Conservation (phyloP, 1,140 invertebrate genomes). For the Andrena cerasifolii region DNA sequence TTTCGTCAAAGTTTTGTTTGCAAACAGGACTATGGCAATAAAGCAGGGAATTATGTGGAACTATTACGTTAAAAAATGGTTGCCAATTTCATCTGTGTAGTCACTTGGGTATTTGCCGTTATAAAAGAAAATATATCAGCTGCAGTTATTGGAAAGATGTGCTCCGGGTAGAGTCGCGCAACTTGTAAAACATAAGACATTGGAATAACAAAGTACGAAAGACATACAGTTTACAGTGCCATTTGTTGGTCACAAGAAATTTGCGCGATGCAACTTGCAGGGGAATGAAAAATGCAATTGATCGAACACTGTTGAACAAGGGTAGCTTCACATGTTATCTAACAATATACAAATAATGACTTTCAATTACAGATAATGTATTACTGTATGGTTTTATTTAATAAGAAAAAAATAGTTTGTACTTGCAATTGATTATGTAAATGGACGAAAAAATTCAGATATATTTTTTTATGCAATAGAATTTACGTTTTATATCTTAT, state of each 20-base stretch:
- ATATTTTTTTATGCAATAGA: neutral
- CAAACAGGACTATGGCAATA: constrained; percentile 69
- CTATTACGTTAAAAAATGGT: constrained; percentile 76
- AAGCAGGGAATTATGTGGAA: constrained; percentile 76
- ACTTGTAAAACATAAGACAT: too few species aligned
- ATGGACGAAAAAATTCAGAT: neutral
- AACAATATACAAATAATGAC: constrained; percentile 5
- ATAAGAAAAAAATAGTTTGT: neutral
- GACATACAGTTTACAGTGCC: constrained; percentile 72
- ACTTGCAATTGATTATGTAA: neutral
- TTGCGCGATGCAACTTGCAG: constrained; percentile 74
- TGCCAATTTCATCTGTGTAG: constrained; percentile 55
- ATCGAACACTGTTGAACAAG: constrained; percentile 60
- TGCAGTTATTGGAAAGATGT: constrained; percentile 70
- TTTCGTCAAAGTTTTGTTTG: too few species aligned
- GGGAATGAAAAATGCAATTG: constrained; percentile 69
- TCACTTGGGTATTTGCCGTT: constrained; percentile 57
- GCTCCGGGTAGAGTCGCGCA: constrained; percentile 70
- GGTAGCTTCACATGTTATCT: neutral
- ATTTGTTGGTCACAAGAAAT: constrained; percentile 71
- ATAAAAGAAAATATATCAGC: constrained; percentile 73
- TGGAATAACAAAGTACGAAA: constrained; percentile 73
- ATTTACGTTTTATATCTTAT: neutral
- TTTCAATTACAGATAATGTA: constrained; percentile 17
- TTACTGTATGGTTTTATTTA: neutral